phyloP scores from a whole-genome alignment of 2,888 invertebrate species.

The Cephus sareptanus region DNA sequence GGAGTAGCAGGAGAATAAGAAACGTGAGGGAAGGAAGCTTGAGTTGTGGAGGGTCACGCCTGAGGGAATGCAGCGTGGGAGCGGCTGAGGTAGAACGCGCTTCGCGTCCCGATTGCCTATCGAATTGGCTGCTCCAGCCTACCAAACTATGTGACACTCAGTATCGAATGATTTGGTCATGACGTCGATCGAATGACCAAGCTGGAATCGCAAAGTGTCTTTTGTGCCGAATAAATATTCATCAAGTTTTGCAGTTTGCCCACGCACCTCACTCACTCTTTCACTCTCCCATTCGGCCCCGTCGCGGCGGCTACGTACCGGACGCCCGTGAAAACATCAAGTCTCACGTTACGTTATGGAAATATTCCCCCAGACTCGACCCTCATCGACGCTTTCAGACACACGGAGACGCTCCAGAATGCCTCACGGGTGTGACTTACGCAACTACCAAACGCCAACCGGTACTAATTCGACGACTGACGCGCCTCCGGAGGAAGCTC shows the following conservation, averaged over 20 bases:
- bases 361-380: too few relatives aligned
- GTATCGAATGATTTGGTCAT: background rate
- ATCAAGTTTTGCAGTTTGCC: constrained; percentile 31
- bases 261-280: background rate
- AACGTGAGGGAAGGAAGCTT: constrained; percentile 17
- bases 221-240: constrained; percentile 37
- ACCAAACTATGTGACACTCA: background rate
- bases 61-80: constrained; percentile 63
- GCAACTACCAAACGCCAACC: too few relatives aligned
- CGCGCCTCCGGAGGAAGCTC: too few relatives aligned
- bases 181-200: background rate
- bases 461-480: too few relatives aligned
- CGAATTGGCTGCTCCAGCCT: constrained; percentile 17
- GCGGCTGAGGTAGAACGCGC: constrained; percentile 46
- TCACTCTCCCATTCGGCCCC: too few relatives aligned
- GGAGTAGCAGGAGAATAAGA: constrained; percentile 21
- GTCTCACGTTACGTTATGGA: too few relatives aligned
- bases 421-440: too few relatives aligned
- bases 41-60: constrained; percentile 51
- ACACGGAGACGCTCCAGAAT: too few relatives aligned
- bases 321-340: too few relatives aligned
- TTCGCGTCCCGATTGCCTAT: constrained; percentile 47
- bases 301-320: too few relatives aligned
- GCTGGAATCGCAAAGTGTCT: background rate
- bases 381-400: too few relatives aligned